Percentiles rank a stretch among this genome's conserved stretches.
Conservation (phyloP, 2,113 vertebrate genomes). For the Melanerpes aurifrons region DNA sequence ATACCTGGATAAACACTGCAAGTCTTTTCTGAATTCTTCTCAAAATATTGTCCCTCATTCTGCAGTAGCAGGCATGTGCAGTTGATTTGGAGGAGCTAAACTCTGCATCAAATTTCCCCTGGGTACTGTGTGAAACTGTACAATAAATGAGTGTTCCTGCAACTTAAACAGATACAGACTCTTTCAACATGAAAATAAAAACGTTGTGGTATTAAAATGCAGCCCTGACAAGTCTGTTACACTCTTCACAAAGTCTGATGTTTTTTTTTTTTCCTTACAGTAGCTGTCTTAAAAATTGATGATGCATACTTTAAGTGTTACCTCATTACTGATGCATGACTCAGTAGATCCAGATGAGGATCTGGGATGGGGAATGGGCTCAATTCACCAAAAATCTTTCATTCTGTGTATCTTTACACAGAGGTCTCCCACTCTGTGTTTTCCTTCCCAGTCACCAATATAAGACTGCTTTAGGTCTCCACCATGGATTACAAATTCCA, state of each 20-base stretch:
- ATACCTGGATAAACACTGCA: not conserved
- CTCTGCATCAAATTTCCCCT: constrained; percentile 37
- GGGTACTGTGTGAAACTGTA: constrained; percentile 26
- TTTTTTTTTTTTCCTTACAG: not conserved
- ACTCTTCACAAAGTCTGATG: not conserved
- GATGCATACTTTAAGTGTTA: not conserved
- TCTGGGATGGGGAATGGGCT: not conserved
- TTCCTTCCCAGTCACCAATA: not conserved
- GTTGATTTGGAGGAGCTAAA: constrained; percentile 5
- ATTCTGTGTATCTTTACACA: not conserved
- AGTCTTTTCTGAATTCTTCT: not conserved
- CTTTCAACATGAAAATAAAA: constrained; percentile 15
- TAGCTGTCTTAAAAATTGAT: constrained; percentile 44
- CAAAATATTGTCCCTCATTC: not conserved
- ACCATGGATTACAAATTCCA: not conserved
- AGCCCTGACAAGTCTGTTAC: constrained; percentile 23
- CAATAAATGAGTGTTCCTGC: constrained; percentile 20
- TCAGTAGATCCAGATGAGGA: not conserved
- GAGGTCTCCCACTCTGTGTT: not conserved
- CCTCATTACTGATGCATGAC: not conserved
- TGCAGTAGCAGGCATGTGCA: not conserved
- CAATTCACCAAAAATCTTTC: not conserved
- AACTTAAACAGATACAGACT: constrained; percentile 40
- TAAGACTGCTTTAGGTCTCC: not conserved
- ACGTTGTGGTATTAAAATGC: not conserved